A percentile compares a stretch with the other conserved stretches of the same genome.
phyloP scores from a whole-genome alignment of 2,888 invertebrate species.

The Venusia cambrica region DNA sequence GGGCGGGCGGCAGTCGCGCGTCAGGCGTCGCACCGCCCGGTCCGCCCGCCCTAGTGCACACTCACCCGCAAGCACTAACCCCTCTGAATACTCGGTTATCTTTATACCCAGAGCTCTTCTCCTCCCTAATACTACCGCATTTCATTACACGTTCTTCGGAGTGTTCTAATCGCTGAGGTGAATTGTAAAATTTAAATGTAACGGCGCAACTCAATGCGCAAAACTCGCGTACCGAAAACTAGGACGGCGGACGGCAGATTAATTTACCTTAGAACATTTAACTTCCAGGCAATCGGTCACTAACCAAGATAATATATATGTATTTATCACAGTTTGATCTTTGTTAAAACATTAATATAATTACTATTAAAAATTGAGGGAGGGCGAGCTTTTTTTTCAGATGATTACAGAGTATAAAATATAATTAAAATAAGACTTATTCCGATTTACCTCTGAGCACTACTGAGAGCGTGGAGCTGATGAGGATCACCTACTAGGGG shows the following conservation, averaged over 20 bases:
- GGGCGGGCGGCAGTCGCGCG: slow-evolving; percentile 76
- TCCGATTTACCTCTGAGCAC: no score
- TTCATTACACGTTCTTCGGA: slow-evolving; percentile 12
- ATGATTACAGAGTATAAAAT: no score
- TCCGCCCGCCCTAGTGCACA: slow-evolving; percentile 51
- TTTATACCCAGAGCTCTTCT: slow-evolving; percentile 15
- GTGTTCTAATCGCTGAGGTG: slow-evolving; percentile 37
- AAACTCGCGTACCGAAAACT: slow-evolving; percentile 60
- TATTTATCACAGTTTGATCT: no score
- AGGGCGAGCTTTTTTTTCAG: no score
- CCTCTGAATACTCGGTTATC: slow-evolving; percentile 30
- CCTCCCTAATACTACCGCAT: slow-evolving; percentile 12
- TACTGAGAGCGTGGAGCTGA: no score
- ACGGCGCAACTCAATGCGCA: slow-evolving; percentile 76
- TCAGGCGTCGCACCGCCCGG: slow-evolving; percentile 70
- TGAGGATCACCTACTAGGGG: no score
- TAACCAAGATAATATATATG: no score
- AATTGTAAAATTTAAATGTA: slow-evolving; percentile 49
- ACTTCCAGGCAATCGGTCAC: slow-evolving; percentile 10
- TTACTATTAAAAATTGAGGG: no score
- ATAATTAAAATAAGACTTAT: no score
- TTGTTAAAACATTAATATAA: no score
- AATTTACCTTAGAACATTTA: slow-evolving; percentile 29
- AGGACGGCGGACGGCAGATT: slow-evolving; percentile 49
- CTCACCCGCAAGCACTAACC: slow-evolving; percentile 35